These are phyloP conservation scores for Coluber constrictor DNA, from an alignment of 2,797 vertebrate species.

Conservation along the genomic window DNA sequence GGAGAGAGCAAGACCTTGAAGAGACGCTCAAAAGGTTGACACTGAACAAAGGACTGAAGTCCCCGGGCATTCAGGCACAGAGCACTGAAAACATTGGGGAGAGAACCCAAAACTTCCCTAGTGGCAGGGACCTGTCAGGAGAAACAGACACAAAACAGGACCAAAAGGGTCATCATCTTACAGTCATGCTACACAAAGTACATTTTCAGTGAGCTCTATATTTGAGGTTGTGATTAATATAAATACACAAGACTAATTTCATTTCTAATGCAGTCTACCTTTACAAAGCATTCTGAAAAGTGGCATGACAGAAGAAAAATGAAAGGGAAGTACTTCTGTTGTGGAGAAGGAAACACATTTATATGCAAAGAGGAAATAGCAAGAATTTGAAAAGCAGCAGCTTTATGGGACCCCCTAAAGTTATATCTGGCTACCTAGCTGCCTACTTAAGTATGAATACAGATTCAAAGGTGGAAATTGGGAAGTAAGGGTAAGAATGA, in stretches of 20 bases:
- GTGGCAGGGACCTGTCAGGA: constrained; percentile 87
- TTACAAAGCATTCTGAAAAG: background rate
- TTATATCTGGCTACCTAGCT: background rate
- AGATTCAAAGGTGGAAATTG: background rate
- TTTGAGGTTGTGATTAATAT: background rate
- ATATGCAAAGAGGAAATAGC: background rate
- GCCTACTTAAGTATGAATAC: background rate
- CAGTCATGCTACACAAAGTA: background rate
- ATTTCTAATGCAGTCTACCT: background rate
- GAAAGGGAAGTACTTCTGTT: background rate
- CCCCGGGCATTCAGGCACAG: constrained; percentile 94
- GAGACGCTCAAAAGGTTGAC: constrained; percentile 95
- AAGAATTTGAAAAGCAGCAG: background rate
- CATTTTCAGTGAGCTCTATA: background rate
- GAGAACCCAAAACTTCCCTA: constrained; percentile 91
- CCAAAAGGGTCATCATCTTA: constrained; percentile 19
- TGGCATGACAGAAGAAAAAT: background rate
- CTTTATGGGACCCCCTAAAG: background rate
- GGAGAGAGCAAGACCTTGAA: constrained; percentile 98
- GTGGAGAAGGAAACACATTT: background rate
- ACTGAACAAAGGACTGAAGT: constrained; percentile 95
- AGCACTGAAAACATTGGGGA: constrained; percentile 95
- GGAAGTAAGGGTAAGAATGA: background rate
- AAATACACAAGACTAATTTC: background rate
- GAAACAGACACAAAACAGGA: constrained; percentile 12